phyloP scores from a whole-genome alignment of 2,797 vertebrate genomes.

The Aphelocoma californica region DNA sequence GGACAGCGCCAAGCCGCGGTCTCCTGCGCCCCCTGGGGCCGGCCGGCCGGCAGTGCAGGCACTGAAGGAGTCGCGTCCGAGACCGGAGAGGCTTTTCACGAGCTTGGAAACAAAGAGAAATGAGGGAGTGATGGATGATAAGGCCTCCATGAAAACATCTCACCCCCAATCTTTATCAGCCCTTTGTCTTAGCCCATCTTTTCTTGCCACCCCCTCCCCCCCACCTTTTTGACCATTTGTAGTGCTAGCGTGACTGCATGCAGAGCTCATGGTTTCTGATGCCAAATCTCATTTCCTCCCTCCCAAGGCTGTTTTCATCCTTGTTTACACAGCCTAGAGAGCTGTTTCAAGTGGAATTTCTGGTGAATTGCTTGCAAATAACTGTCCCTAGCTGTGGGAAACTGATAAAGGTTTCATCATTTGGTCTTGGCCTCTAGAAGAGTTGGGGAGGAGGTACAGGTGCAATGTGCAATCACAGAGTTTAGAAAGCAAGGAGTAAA shows the following conservation, averaged over 20 bases:
- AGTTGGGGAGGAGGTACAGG: background rate
- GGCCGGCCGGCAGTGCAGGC: background rate
- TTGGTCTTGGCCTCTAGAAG: background rate
- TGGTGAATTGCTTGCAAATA: background rate
- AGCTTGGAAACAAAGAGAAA: background rate
- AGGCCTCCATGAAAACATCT: background rate
- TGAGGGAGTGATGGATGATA: background rate
- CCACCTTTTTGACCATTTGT: background rate
- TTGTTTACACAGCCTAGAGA: conserved; percentile 28
- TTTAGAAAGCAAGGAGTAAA: background rate
- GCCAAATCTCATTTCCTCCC: conserved; percentile 18
- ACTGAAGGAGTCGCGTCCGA: accelerated
- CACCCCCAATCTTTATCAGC: background rate
- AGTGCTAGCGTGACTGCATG: background rate
- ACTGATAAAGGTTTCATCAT: background rate
- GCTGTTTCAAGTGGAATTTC: conserved; percentile 17
- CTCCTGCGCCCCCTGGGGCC: conserved; percentile 40
- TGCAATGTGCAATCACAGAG: background rate
- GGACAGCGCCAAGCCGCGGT: background rate
- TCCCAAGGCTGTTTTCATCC: conserved; percentile 36
- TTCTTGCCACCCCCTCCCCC: background rate
- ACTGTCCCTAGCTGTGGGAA: background rate
- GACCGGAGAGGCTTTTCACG: background rate
- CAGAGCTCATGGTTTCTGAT: background rate
- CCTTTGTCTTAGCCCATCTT: background rate